Percentiles rank a stretch among this genome's conserved stretches.
These are phyloP conservation scores for Willisornis vidua DNA, from an alignment of 2,113 vertebrate genomes.

Conservation along the genomic window DNA sequence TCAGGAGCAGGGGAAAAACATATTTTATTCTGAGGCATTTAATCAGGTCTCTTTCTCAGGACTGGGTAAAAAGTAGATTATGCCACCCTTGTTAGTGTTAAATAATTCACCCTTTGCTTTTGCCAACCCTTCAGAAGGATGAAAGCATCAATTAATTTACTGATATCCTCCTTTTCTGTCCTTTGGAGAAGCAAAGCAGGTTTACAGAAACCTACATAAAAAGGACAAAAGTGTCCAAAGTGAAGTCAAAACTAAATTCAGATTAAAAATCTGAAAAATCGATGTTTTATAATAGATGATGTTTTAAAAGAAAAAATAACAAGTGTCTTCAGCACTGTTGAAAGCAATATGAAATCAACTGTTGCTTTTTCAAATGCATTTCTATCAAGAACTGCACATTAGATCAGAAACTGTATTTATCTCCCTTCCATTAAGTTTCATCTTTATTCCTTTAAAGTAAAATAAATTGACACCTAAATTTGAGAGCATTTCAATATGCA, in stretches of 20 bases:
- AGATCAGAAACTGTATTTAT: not conserved
- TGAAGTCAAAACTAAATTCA: not conserved
- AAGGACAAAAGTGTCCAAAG: not conserved
- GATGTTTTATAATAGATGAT: not conserved
- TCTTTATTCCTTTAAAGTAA: not conserved
- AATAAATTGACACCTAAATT: not conserved
- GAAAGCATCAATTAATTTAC: not conserved
- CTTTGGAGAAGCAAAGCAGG: not conserved
- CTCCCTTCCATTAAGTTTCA: not conserved
- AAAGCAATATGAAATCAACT: conserved; percentile 57
- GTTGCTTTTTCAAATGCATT: not conserved
- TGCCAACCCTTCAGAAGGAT: not conserved
- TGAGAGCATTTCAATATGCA: not conserved
- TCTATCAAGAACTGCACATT: conserved; percentile 28
- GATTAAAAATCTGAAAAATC: not conserved
- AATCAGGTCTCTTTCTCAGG: not conserved
- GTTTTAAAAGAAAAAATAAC: not conserved
- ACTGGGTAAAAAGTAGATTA: not conserved
- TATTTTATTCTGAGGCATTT: not conserved
- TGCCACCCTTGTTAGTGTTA: not conserved
- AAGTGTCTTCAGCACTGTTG: not conserved
- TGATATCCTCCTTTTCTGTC: not conserved
- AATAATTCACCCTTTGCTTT: not conserved
- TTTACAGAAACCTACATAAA: not conserved
- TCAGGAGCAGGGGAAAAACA: not conserved